Percentiles rank a stretch among this genome's conserved stretches.
Evolutionary conservation across 2,113 vertebrate species (phyloP).

Genomic region (Gobio gobio): DNA sequence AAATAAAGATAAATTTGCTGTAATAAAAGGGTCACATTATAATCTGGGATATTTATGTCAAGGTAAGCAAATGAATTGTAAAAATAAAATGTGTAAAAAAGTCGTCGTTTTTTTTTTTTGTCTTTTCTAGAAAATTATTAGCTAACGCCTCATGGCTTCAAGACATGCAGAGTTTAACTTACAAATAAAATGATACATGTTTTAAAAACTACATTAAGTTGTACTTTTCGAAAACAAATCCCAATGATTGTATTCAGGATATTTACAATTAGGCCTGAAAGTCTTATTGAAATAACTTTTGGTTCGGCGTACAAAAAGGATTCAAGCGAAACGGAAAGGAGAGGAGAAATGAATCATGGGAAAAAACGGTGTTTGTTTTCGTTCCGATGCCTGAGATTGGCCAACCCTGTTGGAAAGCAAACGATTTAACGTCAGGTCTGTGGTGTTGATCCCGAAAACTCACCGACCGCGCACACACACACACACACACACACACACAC

Average conservation of each 20-base stretch:
- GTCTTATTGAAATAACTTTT: slow-evolving; percentile 76
- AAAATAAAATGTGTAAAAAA: slow-evolving; percentile 82
- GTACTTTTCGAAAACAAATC: slow-evolving; percentile 71
- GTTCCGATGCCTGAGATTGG: slow-evolving; percentile 54
- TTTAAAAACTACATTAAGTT: slow-evolving; percentile 80
- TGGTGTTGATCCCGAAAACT: neutral
- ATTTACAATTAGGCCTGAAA: slow-evolving; percentile 75
- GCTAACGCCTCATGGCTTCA: slow-evolving; percentile 78
- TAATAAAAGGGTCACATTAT: slow-evolving; percentile 88
- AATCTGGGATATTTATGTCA: slow-evolving; percentile 79
- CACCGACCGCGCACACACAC: slow-evolving; percentile 24
- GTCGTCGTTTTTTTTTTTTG: slow-evolving; percentile 65
- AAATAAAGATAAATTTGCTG: slow-evolving; percentile 82
- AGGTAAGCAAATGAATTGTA: slow-evolving; percentile 81
- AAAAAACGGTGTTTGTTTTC: slow-evolving; percentile 64
- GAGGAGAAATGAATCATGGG: slow-evolving; percentile 58
- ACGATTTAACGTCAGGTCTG: slow-evolving; percentile 27
- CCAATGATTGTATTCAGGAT: slow-evolving; percentile 78
- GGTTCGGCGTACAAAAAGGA: slow-evolving; percentile 79
- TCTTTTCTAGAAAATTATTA: slow-evolving; percentile 73
- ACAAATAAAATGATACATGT: slow-evolving; percentile 82
- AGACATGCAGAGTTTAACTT: slow-evolving; percentile 84
- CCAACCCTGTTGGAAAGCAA: slow-evolving; percentile 76
- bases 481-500: neutral
- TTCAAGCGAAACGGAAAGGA: slow-evolving; percentile 71